A percentile compares a stretch with the other conserved stretches of the same genome.
Conservation (phyloP, 2,797 vertebrate genomes). For the Mormyrus proboscirostris region DNA sequence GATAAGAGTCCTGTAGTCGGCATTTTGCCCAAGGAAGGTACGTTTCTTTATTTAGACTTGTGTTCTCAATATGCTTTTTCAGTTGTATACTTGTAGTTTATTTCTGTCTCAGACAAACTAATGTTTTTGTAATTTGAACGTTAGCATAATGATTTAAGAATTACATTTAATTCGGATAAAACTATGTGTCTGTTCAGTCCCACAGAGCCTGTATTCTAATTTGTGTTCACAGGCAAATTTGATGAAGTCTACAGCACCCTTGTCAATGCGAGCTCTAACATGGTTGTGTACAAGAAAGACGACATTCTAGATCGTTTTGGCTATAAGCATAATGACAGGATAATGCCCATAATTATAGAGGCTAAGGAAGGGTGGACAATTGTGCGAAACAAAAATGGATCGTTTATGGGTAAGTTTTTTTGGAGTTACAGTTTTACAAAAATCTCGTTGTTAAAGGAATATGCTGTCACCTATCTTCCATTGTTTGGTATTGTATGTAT, state of each 20-base stretch:
- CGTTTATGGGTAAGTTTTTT: slow-evolving; percentile 66
- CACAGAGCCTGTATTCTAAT: background rate
- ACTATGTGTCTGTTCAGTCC: slow-evolving; percentile 7
- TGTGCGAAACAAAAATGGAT: slow-evolving; percentile 66
- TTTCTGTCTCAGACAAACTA: background rate
- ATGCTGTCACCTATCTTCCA: background rate
- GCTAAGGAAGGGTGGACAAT: slow-evolving; percentile 83
- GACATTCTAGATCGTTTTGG: slow-evolving; percentile 72
- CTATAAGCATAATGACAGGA: slow-evolving; percentile 70
- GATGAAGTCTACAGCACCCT: slow-evolving; percentile 73
- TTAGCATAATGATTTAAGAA: background rate
- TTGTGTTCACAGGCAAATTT: slow-evolving; percentile 63
- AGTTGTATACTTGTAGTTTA: background rate
- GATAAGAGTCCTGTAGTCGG: slow-evolving; percentile 78
- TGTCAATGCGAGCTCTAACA: slow-evolving; percentile 72
- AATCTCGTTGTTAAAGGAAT: background rate
- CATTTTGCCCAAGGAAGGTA: slow-evolving; percentile 82
- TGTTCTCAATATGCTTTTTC: background rate
- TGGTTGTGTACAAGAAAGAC: slow-evolving; percentile 78
- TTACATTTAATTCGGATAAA: background rate
- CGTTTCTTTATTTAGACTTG: slow-evolving; percentile 10
- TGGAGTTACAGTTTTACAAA: background rate
- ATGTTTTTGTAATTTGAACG: background rate
- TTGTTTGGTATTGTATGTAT: background rate
- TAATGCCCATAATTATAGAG: slow-evolving; percentile 78